Evolutionary conservation across 2,113 vertebrate genomes (phyloP), one percentile per base, ranked within the genome.

Genomic region (Calidris pygmaea): DNA sequence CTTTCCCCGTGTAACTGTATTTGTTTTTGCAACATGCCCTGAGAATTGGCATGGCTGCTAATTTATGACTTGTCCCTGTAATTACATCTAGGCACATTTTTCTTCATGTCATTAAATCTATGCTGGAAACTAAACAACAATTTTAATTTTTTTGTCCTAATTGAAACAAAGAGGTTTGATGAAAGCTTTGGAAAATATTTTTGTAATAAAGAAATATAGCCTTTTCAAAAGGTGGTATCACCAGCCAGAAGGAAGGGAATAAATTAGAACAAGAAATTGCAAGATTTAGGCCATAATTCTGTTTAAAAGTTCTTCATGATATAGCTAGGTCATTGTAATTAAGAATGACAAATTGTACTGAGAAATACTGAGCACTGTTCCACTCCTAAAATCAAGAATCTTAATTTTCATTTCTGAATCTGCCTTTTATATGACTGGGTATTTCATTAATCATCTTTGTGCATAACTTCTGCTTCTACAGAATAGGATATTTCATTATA

Each of bases 31-130:
- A 65, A 74, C 35, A 34, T 76, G 53, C 55, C n/a, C 53, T 85
- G 71, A 80, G 74, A 94, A 85, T 50, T 94, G 75, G 32, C 32
- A n/a, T 66, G 58, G 58, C 50, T 90, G 59, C 47, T 71, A 90
- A 94, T 90, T 95, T 90, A 94, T 93, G 55, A 83, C 41, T 83
- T 50, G 29, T 63, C 37, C 20, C 4, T 80, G 41, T 88, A 96
- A 90, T 93, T 91, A 94, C 91, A 91, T 95, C 47, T 77, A 34
- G 79, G 67, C 41, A 74, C 45, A 77, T 93, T 95, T 78, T 97
- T 83, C 85, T 90, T 83, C 53, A 29, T 90, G 89, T 87, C 59
- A 47, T 91, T 96, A 95, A 96, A 89, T 91, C 85, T 70, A 32
- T 80, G 78, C 37, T 94, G 71, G 53, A 85, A 97, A 83, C 22